Evolutionary conservation across 1,140 invertebrate genomes (phyloP).

Genomic region (Drosophila bocki): DNA sequence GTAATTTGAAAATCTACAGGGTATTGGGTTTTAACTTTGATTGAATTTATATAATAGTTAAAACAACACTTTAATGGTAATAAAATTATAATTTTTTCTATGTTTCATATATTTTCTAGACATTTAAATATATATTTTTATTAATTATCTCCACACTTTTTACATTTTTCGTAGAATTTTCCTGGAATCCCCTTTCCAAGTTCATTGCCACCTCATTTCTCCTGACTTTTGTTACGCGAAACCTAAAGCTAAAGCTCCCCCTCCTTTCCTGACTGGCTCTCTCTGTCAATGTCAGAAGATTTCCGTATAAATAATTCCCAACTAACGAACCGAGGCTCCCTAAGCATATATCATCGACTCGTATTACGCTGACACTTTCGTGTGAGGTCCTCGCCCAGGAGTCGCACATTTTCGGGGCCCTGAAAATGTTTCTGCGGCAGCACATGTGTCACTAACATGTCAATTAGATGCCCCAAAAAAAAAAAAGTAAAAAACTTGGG

Average conservation of each 20-base stretch:
- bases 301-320: slow-evolving; percentile 63
- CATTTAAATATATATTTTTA: background rate
- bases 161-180: background rate
- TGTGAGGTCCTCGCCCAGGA: slow-evolving; percentile 73
- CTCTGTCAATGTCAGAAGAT: slow-evolving; percentile 60
- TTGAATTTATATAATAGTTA: background rate
- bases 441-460: slow-evolving; percentile 83
- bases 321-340: slow-evolving; percentile 73
- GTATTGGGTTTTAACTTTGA: background rate
- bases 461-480: slow-evolving; percentile 77
- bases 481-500: slow-evolving; percentile 11
- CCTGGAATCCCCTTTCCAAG: slow-evolving; percentile 20
- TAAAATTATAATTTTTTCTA: background rate
- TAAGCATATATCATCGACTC: slow-evolving; percentile 80
- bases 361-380: slow-evolving; percentile 75
- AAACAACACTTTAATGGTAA: background rate
- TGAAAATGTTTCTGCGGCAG: slow-evolving; percentile 54
- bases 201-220: slow-evolving; percentile 39
- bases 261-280: slow-evolving; percentile 9
- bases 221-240: slow-evolving; percentile 27
- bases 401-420: slow-evolving; percentile 38
- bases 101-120: too few species aligned
- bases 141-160: background rate
- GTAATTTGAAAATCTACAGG: too few species aligned
- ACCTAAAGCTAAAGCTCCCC: slow-evolving; percentile 41